Base-by-base conservation (phyloP, 2,797 vertebrate species). In the Salarias fasciatus region DNA sequence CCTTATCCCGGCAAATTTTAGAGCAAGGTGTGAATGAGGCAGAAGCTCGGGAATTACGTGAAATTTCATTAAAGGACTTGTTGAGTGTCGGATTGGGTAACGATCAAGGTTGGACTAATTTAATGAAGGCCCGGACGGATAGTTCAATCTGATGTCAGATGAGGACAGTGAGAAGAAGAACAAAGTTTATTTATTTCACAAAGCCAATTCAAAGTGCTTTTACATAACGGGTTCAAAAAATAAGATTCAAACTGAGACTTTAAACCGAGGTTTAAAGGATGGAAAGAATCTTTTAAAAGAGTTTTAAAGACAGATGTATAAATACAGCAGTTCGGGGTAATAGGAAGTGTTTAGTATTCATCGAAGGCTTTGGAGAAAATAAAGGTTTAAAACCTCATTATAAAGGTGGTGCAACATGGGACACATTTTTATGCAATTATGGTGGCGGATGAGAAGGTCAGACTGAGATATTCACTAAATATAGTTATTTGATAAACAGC, bases 91-190 rank as follows among this genome's bases (percentile, higher is more conserved):
- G 53, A 46, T 64, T 41, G 51, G 72, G 66, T 49, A 28, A 68
- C 24, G 69, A 48, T 45, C 75, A 61, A 68, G 70, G 75, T 38
- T 62, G 57, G 56, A 37, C 8, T 75, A 46, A 57, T 56, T 46
- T 61, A 66, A 36, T 12, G 45, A 72, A 18, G 33, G 57, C 45
- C 3, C 43, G 62, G 50, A 80, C 49, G 43, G 57, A 36, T 38
- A 13, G 57, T 48, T 72, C 56, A 18, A 49, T 59, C 6, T 7
- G 56, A 72, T 49, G 43, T 59, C 6, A 5, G 56, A 72, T 49
- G 40, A 58, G 65, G 65, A 80, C 51, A 63, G 54, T 47, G 64
- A 66, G 54, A n/a, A 73, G 68, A 82, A 69, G 72, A 83, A 83
- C 45, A 28, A 41, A 35, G 30, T 33, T 10, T 35, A 15, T 51